phyloP scores from a whole-genome alignment of 2,888 invertebrate genomes.

The Melanostoma mellinum region DNA sequence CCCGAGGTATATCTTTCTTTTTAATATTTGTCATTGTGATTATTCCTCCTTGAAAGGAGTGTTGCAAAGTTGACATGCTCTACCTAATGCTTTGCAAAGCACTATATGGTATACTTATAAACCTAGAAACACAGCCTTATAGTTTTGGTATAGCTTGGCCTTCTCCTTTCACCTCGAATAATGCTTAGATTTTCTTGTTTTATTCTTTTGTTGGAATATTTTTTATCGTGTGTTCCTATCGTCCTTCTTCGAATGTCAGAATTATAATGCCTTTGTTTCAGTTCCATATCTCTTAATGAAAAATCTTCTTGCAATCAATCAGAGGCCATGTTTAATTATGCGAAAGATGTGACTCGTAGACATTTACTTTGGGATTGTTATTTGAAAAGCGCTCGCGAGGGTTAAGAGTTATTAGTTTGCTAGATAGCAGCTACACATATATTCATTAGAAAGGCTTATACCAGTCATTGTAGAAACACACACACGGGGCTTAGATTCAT shows the following conservation, averaged over 20 bases:
- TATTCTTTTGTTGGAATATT: slow-evolving; percentile 49
- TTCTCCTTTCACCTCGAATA: slow-evolving; percentile 69
- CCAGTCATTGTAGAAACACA: slow-evolving; percentile 7
- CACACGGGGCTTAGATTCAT: slow-evolving; percentile 22
- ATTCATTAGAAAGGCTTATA: slow-evolving; percentile 18
- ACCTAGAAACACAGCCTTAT: neutral
- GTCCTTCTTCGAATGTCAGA: slow-evolving; percentile 60
- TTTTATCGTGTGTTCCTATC: slow-evolving; percentile 23
- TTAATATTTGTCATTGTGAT: slow-evolving; percentile 70
- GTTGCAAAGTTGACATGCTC: slow-evolving; percentile 18
- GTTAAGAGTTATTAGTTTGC: slow-evolving; percentile 47
- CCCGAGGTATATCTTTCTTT: slow-evolving; percentile 48
- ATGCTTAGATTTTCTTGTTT: slow-evolving; percentile 49
- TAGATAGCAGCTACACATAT: neutral
- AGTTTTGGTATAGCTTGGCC: slow-evolving; percentile 40
- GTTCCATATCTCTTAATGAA: slow-evolving; percentile 62
- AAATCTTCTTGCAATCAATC: slow-evolving; percentile 64
- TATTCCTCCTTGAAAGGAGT: slow-evolving; percentile 48
- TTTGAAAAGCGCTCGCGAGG: slow-evolving; percentile 32
- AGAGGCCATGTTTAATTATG: slow-evolving; percentile 65
- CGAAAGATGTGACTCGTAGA: slow-evolving; percentile 55
- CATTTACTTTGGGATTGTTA: slow-evolving; percentile 47
- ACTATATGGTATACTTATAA: neutral
- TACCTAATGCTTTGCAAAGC: slow-evolving; percentile 34
- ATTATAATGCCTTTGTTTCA: slow-evolving; percentile 49